Percentiles rank a stretch among this genome's conserved stretches.
Evolutionary conservation across 2,797 vertebrate genomes (phyloP).

Genomic region (Allobates femoralis): DNA sequence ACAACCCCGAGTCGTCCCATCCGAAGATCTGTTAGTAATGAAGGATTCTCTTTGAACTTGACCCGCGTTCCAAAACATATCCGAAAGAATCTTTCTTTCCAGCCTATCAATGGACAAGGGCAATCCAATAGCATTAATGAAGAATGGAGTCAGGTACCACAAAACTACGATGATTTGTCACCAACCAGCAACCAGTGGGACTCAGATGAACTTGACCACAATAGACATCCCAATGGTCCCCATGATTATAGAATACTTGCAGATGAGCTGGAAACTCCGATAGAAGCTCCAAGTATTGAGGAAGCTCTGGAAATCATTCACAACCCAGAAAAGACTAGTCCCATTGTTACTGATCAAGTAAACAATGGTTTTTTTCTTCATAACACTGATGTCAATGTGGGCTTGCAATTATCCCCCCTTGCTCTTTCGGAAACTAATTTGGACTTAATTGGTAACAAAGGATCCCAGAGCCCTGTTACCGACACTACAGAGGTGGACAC

Average conservation of each 20-base stretch:
- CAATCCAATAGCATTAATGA: conserved; percentile 84
- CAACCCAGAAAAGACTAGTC: conserved; percentile 81
- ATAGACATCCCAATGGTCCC: conserved; percentile 83
- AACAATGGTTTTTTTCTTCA: conserved; percentile 95
- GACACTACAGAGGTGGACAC: conserved; percentile 94
- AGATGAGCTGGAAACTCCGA: conserved; percentile 80
- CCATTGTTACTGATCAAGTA: conserved; percentile 77
- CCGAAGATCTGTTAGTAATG: conserved; percentile 91
- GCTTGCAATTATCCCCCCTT: conserved; percentile 74
- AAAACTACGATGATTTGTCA: conserved; percentile 56
- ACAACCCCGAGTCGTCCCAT: conserved; percentile 78
- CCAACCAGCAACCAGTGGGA: conserved; percentile 68
- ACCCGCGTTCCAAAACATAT: conserved; percentile 80
- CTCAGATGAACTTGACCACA: conserved; percentile 68
- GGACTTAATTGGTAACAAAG: conserved; percentile 84
- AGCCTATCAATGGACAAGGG: conserved; percentile 88
- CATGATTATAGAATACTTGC: conserved; percentile 73
- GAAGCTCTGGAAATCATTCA: conserved; percentile 94
- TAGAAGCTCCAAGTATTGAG: conserved; percentile 88
- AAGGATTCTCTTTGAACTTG: conserved; percentile 86
- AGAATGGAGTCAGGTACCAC: conserved; percentile 71
- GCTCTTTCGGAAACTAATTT: conserved; percentile 68
- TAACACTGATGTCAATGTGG: conserved; percentile 76
- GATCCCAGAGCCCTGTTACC: conserved; percentile 79
- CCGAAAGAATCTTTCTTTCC: conserved; percentile 90